A percentile compares a stretch with the other conserved stretches of the same genome.
Evolutionary conservation across 2,888 invertebrate species (phyloP).

Genomic region (Nowickia ferox): DNA sequence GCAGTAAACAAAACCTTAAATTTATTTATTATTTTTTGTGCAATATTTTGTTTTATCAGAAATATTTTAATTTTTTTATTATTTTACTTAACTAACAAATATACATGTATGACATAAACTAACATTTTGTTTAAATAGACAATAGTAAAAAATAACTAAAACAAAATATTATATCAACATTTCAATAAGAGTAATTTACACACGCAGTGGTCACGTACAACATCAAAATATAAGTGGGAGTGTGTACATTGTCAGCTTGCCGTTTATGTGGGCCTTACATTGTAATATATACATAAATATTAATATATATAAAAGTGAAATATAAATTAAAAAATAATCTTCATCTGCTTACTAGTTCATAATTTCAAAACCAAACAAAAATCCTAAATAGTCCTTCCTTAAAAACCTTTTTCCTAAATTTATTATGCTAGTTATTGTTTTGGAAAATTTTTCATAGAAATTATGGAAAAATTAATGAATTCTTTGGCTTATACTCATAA

Average conservation of each 20-base stretch:
- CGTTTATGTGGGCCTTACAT: conserved; percentile 87
- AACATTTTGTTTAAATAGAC: conserved; percentile 43
- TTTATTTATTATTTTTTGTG: background rate
- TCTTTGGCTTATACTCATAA: background rate
- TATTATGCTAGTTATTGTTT: conserved; percentile 82
- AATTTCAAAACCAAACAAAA: background rate
- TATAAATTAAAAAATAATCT: conserved; percentile 21
- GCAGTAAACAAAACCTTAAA: background rate
- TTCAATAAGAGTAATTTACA: conserved; percentile 84
- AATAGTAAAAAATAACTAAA: background rate
- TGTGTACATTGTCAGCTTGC: conserved; percentile 86
- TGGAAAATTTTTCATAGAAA: conserved; percentile 28
- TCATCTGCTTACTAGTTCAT: conserved; percentile 43
- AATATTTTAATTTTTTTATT: too few species aligned
- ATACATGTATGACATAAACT: conserved; percentile 39
- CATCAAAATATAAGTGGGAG: conserved; percentile 79
- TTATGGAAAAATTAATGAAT: conserved; percentile 38
- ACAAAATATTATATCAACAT: conserved; percentile 74
- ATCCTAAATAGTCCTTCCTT: background rate
- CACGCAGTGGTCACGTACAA: conserved; percentile 82
- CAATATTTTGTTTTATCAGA: background rate
- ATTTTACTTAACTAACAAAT: conserved; percentile 36
- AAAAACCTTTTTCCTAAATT: conserved; percentile 38
- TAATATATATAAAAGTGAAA: conserved; percentile 11
- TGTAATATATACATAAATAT: conserved; percentile 78